Conservation (phyloP, 2,113 vertebrate genomes). For the Myiagra hebetior region DNA sequence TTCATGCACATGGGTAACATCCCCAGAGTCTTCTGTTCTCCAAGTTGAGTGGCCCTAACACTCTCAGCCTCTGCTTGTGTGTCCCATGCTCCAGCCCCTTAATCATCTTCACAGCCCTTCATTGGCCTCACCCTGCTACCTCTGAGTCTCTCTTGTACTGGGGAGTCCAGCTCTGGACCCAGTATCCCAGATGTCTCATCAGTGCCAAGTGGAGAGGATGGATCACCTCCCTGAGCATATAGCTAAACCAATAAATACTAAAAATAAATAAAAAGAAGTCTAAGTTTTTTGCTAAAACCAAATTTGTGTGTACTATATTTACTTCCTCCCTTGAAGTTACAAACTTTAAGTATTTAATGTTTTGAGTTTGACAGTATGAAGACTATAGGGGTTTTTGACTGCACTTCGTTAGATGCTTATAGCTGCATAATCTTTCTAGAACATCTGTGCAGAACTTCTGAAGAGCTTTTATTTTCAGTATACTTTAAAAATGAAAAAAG, state of each 20-base stretch:
- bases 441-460: neutral
- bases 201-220: neutral
- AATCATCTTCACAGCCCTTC: neutral
- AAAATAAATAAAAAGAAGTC: neutral
- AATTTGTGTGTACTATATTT: neutral
- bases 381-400: neutral
- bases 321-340: neutral
- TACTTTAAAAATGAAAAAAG: neutral
- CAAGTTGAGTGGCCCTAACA: neutral
- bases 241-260: neutral
- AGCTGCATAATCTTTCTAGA: neutral
- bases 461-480: neutral
- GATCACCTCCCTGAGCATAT: neutral
- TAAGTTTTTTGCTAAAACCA: neutral
- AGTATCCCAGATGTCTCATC: neutral
- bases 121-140: neutral
- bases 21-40: neutral
- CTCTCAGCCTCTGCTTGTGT: neutral
- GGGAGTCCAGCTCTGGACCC: neutral
- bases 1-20: neutral
- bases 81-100: neutral
- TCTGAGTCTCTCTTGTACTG: neutral
- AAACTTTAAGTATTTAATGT: neutral
- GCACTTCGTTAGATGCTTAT: neutral
- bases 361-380: neutral